These are phyloP conservation scores for Nephrocerus scutellatus DNA, from an alignment of 2,888 invertebrate genomes.

Conservation along the genomic window DNA sequence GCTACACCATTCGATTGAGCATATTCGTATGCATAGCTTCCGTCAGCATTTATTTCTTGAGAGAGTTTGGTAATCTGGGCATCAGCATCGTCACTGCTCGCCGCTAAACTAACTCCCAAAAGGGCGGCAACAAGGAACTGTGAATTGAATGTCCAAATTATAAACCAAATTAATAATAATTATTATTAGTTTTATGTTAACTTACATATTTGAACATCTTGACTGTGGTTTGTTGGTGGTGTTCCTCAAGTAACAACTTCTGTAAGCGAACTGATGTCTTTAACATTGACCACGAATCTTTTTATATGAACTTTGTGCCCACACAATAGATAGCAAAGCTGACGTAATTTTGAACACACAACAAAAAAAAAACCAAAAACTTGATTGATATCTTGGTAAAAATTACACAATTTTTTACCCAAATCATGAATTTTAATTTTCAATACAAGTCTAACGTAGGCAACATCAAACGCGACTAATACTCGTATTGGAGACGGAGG, in stretches of 20 bases:
- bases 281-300: constrained; percentile 19
- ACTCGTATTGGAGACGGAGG: too few relatives aligned
- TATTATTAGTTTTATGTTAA: too few relatives aligned
- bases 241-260: constrained; percentile 10
- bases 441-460: not conserved
- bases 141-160: constrained; percentile 14
- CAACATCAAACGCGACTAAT: too few relatives aligned
- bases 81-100: constrained; percentile 19
- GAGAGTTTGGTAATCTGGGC: constrained; percentile 14
- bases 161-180: too few relatives aligned
- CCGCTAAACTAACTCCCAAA: constrained; percentile 15
- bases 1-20: constrained; percentile 54
- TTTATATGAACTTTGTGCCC: too few relatives aligned
- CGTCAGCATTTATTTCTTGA: constrained; percentile 36
- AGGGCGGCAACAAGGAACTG: constrained; percentile 21
- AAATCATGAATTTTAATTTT: constrained; percentile 3
- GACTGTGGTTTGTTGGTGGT: constrained; percentile 1
- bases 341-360: too few relatives aligned
- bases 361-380: too few relatives aligned
- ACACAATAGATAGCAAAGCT: too few relatives aligned
- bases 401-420: too few relatives aligned
- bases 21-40: constrained; percentile 43
- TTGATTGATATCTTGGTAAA: too few relatives aligned
- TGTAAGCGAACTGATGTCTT: constrained; percentile 17
- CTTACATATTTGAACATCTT: constrained; percentile 20